phyloP scores from a whole-genome alignment of 2,888 invertebrate genomes.

The Mellilla xanthometata region DNA sequence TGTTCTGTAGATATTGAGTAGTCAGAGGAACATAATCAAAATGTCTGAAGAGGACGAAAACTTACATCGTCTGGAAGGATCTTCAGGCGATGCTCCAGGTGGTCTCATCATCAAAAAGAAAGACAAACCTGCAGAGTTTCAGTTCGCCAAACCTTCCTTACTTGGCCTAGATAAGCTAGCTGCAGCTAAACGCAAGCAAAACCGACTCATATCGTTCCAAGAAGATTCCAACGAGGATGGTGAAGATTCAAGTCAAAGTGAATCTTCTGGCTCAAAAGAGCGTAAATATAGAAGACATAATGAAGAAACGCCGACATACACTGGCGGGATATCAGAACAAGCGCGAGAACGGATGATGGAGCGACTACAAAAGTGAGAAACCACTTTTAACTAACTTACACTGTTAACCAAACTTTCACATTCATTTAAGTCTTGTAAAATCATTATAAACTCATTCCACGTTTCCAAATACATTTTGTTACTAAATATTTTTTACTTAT shows the following conservation, averaged over 20 bases:
- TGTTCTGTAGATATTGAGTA: no score
- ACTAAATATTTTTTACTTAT: no score
- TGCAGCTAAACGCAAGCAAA: constrained; percentile 87
- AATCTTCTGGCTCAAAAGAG: constrained; percentile 46
- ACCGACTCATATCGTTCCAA: constrained; percentile 86
- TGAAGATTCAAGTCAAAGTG: constrained; percentile 42
- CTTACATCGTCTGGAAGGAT: constrained; percentile 89
- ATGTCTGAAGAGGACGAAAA: constrained; percentile 80
- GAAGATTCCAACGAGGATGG: constrained; percentile 59
- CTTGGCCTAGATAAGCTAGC: constrained; percentile 94
- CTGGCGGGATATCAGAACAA: constrained; percentile 93
- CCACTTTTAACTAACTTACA: no score
- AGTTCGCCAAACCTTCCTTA: constrained; percentile 89
- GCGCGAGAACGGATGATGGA: constrained; percentile 88
- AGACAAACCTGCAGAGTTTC: constrained; percentile 84
- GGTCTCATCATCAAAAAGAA: constrained; percentile 88
- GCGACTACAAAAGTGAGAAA: constrained; percentile 80
- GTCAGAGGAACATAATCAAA: neutral
- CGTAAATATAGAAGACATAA: constrained; percentile 90
- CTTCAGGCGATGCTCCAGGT: constrained; percentile 84
- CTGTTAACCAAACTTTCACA: no score
- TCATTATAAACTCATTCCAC: no score
- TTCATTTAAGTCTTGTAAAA: no score
- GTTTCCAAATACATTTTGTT: no score
- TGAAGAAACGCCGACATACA: constrained; percentile 96